Conservation (phyloP, 2,888 invertebrate genomes). For the Drosophila dives region DNA sequence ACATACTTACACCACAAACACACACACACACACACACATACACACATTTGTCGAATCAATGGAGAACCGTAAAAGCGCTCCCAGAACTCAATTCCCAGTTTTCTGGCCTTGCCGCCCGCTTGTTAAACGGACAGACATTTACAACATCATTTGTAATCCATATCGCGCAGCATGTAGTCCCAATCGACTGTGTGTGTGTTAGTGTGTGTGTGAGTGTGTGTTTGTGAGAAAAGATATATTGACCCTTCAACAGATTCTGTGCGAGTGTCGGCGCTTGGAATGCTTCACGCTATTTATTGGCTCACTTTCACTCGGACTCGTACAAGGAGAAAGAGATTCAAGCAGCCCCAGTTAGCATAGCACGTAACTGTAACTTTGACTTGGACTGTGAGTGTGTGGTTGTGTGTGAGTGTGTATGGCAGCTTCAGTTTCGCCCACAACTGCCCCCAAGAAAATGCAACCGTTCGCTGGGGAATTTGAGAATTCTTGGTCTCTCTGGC, state of each 20-base stretch:
- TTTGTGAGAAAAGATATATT: slow-evolving; percentile 75
- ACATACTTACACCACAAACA: slow-evolving; percentile 23
- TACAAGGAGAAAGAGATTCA: slow-evolving; percentile 3
- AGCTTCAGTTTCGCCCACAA: slow-evolving; percentile 49
- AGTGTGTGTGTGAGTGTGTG: slow-evolving; percentile 28
- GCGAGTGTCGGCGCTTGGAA: slow-evolving; percentile 60
- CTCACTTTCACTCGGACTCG: slow-evolving; percentile 72
- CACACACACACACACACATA: slow-evolving; percentile 24
- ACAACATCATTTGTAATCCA: slow-evolving; percentile 83
- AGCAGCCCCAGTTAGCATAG: slow-evolving; percentile 1
- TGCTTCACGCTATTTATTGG: slow-evolving; percentile 80
- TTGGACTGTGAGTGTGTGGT: slow-evolving; percentile 6
- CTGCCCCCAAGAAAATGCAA: slow-evolving; percentile 31
- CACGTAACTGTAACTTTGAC: slow-evolving; percentile 15
- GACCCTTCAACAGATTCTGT: slow-evolving; percentile 75
- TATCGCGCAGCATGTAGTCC: slow-evolving; percentile 79
- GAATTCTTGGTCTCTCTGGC: slow-evolving; percentile 46
- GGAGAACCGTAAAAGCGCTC: slow-evolving; percentile 48
- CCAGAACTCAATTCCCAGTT: slow-evolving; percentile 8
- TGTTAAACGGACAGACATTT: slow-evolving; percentile 61
- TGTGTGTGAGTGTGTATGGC: slow-evolving; percentile 4
- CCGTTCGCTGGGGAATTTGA: slow-evolving; percentile 67
- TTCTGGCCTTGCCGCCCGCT: slow-evolving; percentile 33
- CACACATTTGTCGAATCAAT: slow-evolving; percentile 36
- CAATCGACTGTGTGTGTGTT: slow-evolving; percentile 30